Evolutionary conservation across 1,140 invertebrate genomes (phyloP), one percentile per base, ranked within the genome.

Genomic region (Drosophila sechellia): DNA sequence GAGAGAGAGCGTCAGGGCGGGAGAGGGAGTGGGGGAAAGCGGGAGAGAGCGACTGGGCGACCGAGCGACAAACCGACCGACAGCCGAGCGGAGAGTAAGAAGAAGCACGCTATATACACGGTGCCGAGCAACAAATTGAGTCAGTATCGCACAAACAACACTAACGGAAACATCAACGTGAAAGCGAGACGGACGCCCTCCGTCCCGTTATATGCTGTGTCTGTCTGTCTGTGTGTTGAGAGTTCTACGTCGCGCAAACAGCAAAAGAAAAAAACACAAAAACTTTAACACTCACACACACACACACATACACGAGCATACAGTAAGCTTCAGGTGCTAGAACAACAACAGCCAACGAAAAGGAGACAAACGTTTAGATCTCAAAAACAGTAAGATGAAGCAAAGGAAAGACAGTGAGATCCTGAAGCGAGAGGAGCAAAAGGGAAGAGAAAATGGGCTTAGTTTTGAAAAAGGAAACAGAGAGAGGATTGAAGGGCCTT

Each of bases 121-220:
- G 68, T 89, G 83, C 79, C 79, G 84, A 87, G 84, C 84, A 87
- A 87, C 84, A 87, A 87, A 87, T 87, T 87, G 84, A 87, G 84
- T 91, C 85, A 91, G 90, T 91, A 91, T 91, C 90, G 90, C 90
- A 91, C 90, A 91, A 91, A 91, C 90, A 91, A 91, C 81, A 91
- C 84, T 83, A 91, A 91, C 90, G 90, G 90, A 79, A 91, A 91
- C 90, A 91, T 91, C 90, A 81, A 76, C 85, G 85, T 81, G 85
- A 77, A 84, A 89, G 66, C 83, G 69, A 72, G 77, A 85, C 81
- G 77, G 84, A 89, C 83, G 84, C 68, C 56, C 59, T 77, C 77
- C 69, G 61, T 83, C 71, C 73, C 69, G 60, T 56, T 70, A 52
- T 60, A 79, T 65, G 55, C 59, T 48, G 59, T 50, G 65, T 60